phyloP scores from a whole-genome alignment of 2,113 vertebrate species.

The Tragelaphus scriptus region DNA sequence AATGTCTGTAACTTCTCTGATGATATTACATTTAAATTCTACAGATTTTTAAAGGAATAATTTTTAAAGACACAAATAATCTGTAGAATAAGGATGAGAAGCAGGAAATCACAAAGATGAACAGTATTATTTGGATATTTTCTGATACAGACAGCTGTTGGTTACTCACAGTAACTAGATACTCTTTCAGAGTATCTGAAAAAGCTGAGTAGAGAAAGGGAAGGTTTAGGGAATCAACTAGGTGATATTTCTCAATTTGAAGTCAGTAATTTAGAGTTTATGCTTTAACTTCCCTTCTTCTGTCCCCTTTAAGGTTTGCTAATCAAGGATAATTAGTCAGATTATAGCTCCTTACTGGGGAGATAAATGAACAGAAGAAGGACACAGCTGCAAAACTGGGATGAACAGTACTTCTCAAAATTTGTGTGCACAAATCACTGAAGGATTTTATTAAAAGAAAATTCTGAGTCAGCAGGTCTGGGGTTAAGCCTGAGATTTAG shows the following conservation, averaged over 20 bases:
- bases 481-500: background rate
- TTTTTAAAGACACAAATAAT: background rate
- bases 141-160: background rate
- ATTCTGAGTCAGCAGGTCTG: background rate
- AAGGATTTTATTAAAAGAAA: background rate
- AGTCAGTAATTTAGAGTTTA: background rate
- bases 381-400: background rate
- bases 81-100: background rate
- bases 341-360: background rate
- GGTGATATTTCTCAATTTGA: background rate
- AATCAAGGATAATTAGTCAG: conserved; percentile 30
- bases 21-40: background rate
- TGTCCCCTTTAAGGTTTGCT: background rate
- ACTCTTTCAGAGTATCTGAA: background rate
- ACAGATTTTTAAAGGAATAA: background rate
- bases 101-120: background rate
- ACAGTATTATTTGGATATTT: background rate
- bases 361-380: background rate
- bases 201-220: background rate
- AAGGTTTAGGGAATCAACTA: background rate
- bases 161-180: background rate
- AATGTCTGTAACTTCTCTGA: background rate
- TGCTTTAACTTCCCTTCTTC: background rate
- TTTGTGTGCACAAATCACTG: background rate
- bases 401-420: background rate